These are phyloP conservation scores for Triplophysa bombifrons DNA, from an alignment of 2,797 vertebrate genomes.

Conservation along the genomic window DNA sequence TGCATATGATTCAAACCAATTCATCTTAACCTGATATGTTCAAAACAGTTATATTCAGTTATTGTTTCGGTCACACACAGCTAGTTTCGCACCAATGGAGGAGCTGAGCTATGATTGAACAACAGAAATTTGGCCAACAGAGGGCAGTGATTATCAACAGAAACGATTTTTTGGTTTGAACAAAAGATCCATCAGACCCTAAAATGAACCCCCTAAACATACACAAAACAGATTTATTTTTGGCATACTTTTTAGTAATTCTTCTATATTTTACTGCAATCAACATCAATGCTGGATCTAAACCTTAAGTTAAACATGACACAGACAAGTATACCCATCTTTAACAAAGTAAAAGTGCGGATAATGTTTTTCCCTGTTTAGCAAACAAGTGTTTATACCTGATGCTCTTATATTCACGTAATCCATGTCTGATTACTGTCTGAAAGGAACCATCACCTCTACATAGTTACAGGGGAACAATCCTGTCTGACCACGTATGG, in stretches of 20 bases:
- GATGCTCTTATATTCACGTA: not conserved
- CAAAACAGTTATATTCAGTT: not conserved
- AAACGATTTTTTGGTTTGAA: conserved; percentile 1
- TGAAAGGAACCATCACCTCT: conserved; percentile 90
- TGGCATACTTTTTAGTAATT: not conserved
- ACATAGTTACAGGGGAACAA: conserved; percentile 98
- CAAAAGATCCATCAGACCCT: not conserved
- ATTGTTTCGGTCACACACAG: not conserved
- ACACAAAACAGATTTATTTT: conserved; percentile 4
- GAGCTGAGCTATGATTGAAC: not conserved
- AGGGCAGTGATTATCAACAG: conserved; percentile 20
- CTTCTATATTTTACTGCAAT: not conserved
- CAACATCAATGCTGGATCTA: not conserved
- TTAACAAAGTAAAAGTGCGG: conserved; percentile 19
- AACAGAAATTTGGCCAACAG: conserved; percentile 25
- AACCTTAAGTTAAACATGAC: not conserved
- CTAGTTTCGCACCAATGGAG: not conserved
- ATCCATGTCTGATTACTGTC: conserved; percentile 71
- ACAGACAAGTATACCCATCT: not conserved
- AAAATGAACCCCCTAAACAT: not conserved
- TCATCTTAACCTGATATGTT: not conserved
- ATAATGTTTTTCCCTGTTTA: conserved; percentile 8
- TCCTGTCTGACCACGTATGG: conserved; percentile 83
- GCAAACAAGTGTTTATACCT: not conserved
- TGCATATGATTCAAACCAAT: not conserved